Percentiles rank a stretch among this genome's conserved stretches.
These are phyloP conservation scores for Alosa sapidissima DNA, from an alignment of 2,797 vertebrate genomes.

Conservation along the genomic window DNA sequence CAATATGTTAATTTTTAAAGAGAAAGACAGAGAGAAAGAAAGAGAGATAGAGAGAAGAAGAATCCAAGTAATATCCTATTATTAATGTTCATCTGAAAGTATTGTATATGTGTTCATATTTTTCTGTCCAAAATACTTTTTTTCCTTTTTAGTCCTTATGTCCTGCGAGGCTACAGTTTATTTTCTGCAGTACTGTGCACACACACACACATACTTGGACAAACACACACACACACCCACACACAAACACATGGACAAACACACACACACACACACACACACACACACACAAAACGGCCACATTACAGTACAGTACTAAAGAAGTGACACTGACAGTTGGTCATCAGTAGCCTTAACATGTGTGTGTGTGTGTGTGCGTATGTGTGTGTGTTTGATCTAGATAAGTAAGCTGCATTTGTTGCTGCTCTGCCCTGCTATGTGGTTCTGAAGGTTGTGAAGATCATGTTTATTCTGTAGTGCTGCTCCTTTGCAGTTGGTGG, in stretches of 20 bases:
- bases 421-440: neutral
- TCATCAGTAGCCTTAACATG: neutral
- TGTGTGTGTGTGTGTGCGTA: neutral
- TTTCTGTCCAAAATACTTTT: neutral
- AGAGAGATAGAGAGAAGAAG: neutral
- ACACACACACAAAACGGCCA: neutral
- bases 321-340: neutral
- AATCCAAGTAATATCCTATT: constrained; percentile 1
- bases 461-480: neutral
- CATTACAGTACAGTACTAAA: constrained; percentile 21
- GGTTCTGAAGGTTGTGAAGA: neutral
- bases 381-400: neutral
- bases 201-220: neutral
- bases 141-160: neutral
- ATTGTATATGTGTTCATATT: constrained; percentile 6
- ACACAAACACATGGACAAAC: neutral
- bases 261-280: neutral
- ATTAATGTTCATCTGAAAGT: neutral
- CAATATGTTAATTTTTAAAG: neutral
- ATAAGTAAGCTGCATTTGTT: neutral
- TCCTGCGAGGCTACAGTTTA: neutral
- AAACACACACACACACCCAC: too few species aligned
- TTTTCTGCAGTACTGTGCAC: neutral
- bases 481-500: constrained; percentile 48
- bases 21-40: neutral